Evolutionary conservation across 2,888 invertebrate species (phyloP), one percentile per base, ranked within the genome.

Genomic region (Aethes cnicana): DNA sequence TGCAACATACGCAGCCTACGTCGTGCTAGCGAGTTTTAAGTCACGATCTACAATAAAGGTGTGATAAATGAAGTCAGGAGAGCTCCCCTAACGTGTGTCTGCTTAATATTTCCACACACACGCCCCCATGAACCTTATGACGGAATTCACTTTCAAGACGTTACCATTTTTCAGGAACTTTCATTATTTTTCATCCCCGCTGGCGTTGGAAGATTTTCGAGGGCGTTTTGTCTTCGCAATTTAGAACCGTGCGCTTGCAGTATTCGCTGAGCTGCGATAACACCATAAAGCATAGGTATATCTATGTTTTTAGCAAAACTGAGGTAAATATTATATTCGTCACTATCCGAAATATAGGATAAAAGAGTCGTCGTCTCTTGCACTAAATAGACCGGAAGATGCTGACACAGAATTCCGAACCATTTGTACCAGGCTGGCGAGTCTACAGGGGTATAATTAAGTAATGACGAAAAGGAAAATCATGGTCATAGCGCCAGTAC

Each of bases 11-110:
- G 5, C 16, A 14, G n/a, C 9, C 17, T 5, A 14, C 16, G 37
- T 20, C 47, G 17, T 21, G 42, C 30, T 20, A 48, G 47, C 36
- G 42, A 21, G 42, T 61, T 61, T 65, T 57, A 59, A 57, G 58
- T 57, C 58, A 59, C 53, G 55, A 54, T 57, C 58, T 58, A 55
- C 56, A 61, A 63, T 63, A 61, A 69, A 62, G 65, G 61, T 65
- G 58, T 71, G 69, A 71, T 68, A 68, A 67, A 70, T 69, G 65
- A 57, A 63, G 55, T 47, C 56, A 59, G 58, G 52, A 57, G 43
- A 53, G 54, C 57, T 57, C 53, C 47, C 58, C 52, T 54, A 53
- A 62, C 55, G 54, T 63, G 56, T 55, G 58, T 50, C 62, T 68
- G 37, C 37, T 43, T 44, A 64, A 68, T 69, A 68, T 67, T 56